These are phyloP conservation scores for Gymnobelideus leadbeateri DNA, from an alignment of 2,113 vertebrate genomes.

Conservation along the genomic window DNA sequence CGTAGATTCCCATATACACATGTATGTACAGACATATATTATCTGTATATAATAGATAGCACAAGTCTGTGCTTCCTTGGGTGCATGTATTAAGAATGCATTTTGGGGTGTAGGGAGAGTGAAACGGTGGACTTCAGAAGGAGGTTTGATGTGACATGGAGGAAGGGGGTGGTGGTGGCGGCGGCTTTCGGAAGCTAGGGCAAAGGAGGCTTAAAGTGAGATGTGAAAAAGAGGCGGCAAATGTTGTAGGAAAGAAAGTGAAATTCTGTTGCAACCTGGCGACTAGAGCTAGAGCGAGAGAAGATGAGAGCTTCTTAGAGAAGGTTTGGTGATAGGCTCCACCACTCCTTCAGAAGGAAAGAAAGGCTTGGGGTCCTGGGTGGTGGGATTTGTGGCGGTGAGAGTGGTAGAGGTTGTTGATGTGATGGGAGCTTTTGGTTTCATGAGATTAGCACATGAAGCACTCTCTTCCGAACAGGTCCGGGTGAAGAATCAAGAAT, in stretches of 20 bases:
- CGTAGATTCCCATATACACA: not conserved
- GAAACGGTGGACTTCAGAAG: constrained; percentile 38
- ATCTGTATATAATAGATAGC: not conserved
- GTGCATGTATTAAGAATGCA: constrained; percentile 1
- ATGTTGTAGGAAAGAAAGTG: constrained; percentile 44
- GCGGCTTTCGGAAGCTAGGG: not conserved
- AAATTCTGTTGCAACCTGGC: constrained; percentile 27
- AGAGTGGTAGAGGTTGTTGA: constrained; percentile 55
- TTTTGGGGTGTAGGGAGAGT: constrained; percentile 19
- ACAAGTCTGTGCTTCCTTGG: not conserved
- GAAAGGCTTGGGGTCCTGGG: constrained; percentile 42
- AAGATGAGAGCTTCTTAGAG: constrained; percentile 45
- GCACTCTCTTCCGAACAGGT: constrained; percentile 70
- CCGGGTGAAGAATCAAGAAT: constrained; percentile 49
- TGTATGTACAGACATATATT: not conserved
- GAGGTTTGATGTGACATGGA: constrained; percentile 31
- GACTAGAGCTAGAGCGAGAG: constrained; percentile 17
- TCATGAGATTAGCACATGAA: constrained; percentile 66
- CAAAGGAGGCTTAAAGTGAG: constrained; percentile 26
- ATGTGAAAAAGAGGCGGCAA: constrained; percentile 3
- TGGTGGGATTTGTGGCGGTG: constrained; percentile 22
- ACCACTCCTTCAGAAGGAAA: constrained; percentile 56
- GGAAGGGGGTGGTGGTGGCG: constrained; percentile 12
- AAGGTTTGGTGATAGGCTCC: constrained; percentile 56
- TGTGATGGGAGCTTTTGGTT: constrained; percentile 73